Percentiles rank a stretch among this genome's conserved stretches.
Conservation (phyloP, 1,140 invertebrate species). For the Sycobia sp. region DNA sequence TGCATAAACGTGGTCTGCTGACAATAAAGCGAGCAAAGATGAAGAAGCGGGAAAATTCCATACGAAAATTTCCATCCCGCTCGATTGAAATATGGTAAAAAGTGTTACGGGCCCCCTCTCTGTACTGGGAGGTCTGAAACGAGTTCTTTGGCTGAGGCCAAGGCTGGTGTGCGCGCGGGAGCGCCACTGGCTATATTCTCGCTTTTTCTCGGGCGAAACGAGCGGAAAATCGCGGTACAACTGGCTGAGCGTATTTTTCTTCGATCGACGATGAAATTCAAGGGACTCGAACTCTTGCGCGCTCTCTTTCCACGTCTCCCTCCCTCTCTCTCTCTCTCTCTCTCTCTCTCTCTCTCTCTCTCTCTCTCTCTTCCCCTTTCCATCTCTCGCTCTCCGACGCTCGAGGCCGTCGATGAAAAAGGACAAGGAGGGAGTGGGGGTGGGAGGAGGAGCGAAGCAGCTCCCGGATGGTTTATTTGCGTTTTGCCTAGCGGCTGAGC, state of each 20-base stretch:
- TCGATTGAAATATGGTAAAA: no score
- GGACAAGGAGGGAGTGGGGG: conserved; percentile 6
- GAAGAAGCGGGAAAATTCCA: no score
- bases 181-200: neutral
- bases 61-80: no score
- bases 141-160: no score
- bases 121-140: no score
- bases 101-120: no score
- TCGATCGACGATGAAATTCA: conserved; percentile 43
- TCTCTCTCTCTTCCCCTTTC: no score
- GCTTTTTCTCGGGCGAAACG: conserved; percentile 15
- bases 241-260: conserved; percentile 51
- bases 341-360: neutral
- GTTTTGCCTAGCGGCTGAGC: conserved; percentile 58
- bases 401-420: neutral
- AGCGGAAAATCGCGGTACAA: conserved; percentile 33
- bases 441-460: conserved; percentile 26
- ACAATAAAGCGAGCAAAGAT: no score
- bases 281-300: neutral
- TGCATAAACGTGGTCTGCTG: no score
- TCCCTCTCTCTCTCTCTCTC: neutral
- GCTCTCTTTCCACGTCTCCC: neutral
- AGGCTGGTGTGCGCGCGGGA: no score
- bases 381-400: no score
- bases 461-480: conserved; percentile 53